Base-by-base conservation (phyloP, 2,888 invertebrate genomes). In the Microlaimidae sp. region DNA sequence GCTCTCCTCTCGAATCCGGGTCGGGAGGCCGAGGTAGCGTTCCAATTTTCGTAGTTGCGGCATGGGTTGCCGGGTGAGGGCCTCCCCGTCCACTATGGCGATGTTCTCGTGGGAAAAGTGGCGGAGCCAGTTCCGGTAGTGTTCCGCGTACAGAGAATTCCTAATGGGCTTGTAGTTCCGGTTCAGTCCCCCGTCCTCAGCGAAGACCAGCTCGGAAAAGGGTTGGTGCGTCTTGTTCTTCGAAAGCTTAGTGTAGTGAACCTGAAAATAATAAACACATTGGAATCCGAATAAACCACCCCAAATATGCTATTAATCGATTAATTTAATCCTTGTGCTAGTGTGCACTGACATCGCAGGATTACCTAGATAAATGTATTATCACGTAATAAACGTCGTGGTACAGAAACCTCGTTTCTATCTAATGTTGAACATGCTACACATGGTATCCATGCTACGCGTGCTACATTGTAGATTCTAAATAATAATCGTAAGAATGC, bases 51-150 rank as follows among this genome's bases (percentile, higher is more conserved):
- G 80, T 49, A 92, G 73, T 71, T 89, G 87, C 1, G 83, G 81
- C 51, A 87, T 81, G 0, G 90, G 90, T 69, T 90, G 85, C 65
- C 83, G 83, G 64, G 89, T 85, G 57, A 92, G 79, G 60, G 81
- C 79, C 73, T 92, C 90, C 2, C 92, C 92, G 71, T 93, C 90
- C 48, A 97, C 88, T 52, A 97, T 81, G 1, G 63, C 49, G 63
- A 97, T 82, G 70, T 95, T 90, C 52, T 84, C 81, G 49, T 85
- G 78, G 0, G 86, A 81, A 75, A 97, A 97, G 61, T 85, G 83
- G 32, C 87, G 83, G 57, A 95, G 77, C 95, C 95, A 95, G 40
- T 79, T 75, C 59, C 84, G 82, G 65, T 95, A 79, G 74, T 88
- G 90, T 60, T 85, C 79, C 72, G 85, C 84, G 73, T 93, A 93